phyloP scores from a whole-genome alignment of 2,113 vertebrate genomes.

The Vulpes lagopus region DNA sequence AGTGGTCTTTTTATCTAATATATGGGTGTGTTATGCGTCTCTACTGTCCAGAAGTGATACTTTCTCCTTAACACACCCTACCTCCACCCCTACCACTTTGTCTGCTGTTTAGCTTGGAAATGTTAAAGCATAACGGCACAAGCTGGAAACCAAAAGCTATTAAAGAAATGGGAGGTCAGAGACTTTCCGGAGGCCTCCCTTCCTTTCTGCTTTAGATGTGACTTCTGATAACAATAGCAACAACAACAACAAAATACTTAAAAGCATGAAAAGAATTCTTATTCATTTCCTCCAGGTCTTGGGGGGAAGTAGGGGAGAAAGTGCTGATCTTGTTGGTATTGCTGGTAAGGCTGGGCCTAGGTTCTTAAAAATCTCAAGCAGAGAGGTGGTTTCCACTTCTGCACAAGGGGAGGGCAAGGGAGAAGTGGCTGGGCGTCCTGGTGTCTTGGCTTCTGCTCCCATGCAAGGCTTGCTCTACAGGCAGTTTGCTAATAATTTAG shows the following conservation, averaged over 20 bases:
- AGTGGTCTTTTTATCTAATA: neutral
- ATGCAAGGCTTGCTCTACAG: neutral
- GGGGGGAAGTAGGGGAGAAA: neutral
- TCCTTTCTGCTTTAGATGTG: slow-evolving; percentile 67
- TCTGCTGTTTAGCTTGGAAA: neutral
- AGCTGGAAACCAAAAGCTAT: slow-evolving; percentile 1
- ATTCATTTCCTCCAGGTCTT: slow-evolving; percentile 61
- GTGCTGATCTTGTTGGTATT: neutral
- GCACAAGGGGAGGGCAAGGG: neutral
- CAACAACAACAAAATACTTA: slow-evolving; percentile 38
- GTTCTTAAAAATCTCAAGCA: neutral
- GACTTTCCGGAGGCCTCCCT: slow-evolving; percentile 55
- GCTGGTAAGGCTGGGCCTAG: neutral
- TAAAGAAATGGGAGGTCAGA: slow-evolving; percentile 63
- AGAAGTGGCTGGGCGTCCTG: neutral
- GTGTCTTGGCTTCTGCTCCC: neutral
- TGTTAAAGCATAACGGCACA: neutral
- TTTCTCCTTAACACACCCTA: neutral
- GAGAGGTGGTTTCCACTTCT: neutral
- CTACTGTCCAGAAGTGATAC: neutral
- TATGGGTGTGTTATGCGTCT: neutral
- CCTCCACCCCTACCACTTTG: neutral
- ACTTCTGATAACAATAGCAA: slow-evolving; percentile 69
- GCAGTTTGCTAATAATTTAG: neutral
- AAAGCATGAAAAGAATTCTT: slow-evolving; percentile 71